Conservation (phyloP, 1,140 invertebrate species). For the Trichomalopsis sarcophagae region DNA sequence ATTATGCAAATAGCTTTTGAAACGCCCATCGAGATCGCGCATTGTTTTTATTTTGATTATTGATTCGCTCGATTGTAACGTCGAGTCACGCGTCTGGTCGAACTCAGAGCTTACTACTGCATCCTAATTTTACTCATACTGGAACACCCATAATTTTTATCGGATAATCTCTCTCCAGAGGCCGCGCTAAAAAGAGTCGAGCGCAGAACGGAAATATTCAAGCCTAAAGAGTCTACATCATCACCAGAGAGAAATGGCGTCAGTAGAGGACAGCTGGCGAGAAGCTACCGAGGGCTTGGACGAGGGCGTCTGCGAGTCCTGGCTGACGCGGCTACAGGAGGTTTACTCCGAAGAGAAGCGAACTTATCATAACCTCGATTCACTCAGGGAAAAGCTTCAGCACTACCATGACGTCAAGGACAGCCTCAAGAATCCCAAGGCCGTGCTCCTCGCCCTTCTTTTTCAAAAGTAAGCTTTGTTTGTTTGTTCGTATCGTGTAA, state of each 20-base stretch:
- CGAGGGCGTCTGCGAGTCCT: slow-evolving; percentile 62
- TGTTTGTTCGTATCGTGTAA: neutral
- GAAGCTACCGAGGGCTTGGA: slow-evolving; percentile 68
- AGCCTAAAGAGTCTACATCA: neutral
- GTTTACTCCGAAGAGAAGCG: slow-evolving; percentile 71
- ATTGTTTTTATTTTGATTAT: too few species aligned
- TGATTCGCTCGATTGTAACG: too few species aligned
- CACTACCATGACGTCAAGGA: slow-evolving; percentile 73
- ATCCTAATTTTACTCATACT: neutral
- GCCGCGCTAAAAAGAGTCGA: neutral
- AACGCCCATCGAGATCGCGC: too few species aligned
- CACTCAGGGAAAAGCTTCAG: slow-evolving; percentile 72
- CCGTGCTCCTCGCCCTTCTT: slow-evolving; percentile 75
- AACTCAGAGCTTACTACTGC: too few species aligned
- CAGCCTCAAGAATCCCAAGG: slow-evolving; percentile 71
- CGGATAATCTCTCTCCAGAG: neutral
- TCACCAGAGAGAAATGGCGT: slow-evolving; percentile 60
- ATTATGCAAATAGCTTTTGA: too few species aligned
- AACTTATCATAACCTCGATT: slow-evolving; percentile 74
- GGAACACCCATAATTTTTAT: too few species aligned
- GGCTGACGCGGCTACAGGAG: slow-evolving; percentile 67
- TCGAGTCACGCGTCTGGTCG: too few species aligned
- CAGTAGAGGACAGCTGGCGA: slow-evolving; percentile 69
- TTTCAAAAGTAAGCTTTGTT: slow-evolving; percentile 75
- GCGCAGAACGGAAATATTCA: neutral